Percentiles rank a stretch among this genome's conserved stretches.
phyloP scores from a whole-genome alignment of 1,140 invertebrate species.

The Cherax destructor region DNA sequence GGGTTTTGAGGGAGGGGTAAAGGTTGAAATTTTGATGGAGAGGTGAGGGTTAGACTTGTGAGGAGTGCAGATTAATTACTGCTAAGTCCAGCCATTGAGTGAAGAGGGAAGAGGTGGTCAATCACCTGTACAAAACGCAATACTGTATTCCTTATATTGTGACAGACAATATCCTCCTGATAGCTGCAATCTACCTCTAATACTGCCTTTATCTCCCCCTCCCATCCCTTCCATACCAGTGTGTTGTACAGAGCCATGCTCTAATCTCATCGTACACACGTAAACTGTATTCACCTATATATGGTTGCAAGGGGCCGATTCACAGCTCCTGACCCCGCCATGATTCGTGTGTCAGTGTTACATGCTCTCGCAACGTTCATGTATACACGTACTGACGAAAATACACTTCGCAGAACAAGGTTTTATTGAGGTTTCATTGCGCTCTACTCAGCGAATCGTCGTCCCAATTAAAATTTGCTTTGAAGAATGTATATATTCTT shows the following conservation, averaged over 20 bases:
- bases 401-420: too few species aligned
- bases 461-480: too few species aligned
- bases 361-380: neutral
- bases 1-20: too few species aligned
- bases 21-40: too few species aligned
- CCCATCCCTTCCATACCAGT: neutral
- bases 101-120: neutral
- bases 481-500: too few species aligned
- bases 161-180: slow-evolving; percentile 5
- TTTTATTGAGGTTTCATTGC: too few species aligned
- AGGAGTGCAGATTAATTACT: too few species aligned
- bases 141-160: neutral
- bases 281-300: slow-evolving; percentile 13
- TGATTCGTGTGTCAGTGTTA: neutral
- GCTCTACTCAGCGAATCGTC: too few species aligned
- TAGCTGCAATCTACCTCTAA: neutral
- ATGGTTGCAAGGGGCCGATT: neutral
- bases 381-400: too few species aligned
- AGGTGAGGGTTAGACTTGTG: too few species aligned
- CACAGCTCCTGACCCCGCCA: too few species aligned
- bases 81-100: too few species aligned
- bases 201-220: neutral
- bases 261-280: slow-evolving; percentile 22
- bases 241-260: neutral
- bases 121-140: neutral